Conservation (phyloP, 2,797 vertebrate genomes). For the Chaenodraco wilsoni region DNA sequence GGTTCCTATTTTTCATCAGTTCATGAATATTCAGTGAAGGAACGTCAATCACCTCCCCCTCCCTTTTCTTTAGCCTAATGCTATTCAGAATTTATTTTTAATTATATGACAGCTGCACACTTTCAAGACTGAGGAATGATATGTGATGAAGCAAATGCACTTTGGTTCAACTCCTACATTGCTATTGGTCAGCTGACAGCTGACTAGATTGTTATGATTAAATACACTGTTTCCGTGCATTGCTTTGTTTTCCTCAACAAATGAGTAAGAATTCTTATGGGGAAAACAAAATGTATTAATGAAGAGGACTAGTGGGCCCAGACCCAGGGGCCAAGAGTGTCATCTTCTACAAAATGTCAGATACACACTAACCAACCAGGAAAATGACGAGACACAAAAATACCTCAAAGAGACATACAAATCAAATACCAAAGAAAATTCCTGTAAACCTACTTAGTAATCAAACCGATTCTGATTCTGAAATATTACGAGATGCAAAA, state of each 20-base stretch:
- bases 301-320: too few species aligned
- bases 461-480: too few species aligned
- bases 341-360: too few species aligned
- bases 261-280: background rate
- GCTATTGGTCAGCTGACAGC: constrained; percentile 22
- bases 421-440: too few species aligned
- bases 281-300: background rate
- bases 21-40: constrained; percentile 37
- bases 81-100: constrained; percentile 31
- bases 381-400: too few species aligned
- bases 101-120: constrained; percentile 13
- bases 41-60: background rate
- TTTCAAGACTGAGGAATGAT: background rate
- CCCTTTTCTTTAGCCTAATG: constrained; percentile 1
- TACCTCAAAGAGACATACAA: too few species aligned
- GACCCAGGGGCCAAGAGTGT: too few species aligned
- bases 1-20: constrained; percentile 24
- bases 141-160: background rate
- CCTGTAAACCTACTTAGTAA: too few species aligned
- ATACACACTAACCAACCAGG: too few species aligned
- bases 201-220: background rate
- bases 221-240: background rate
- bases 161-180: constrained; percentile 34
- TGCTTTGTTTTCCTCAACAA: background rate
- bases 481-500: too few species aligned